Conservation (phyloP, 2,888 invertebrate species). For the Eurytoma adleriae region DNA sequence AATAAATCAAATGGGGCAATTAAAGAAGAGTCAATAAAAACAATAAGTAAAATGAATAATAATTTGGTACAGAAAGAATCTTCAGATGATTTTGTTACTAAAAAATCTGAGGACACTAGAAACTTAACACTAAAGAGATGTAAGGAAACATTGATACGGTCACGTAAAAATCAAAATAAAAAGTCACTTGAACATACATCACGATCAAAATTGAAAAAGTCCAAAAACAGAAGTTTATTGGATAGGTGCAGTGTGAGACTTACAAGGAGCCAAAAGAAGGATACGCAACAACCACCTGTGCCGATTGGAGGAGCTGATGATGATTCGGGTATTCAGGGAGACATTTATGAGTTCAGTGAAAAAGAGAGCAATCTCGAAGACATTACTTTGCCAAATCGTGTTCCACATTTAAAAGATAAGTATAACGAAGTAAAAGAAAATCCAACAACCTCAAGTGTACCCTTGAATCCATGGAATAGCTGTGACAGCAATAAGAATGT, state of each 20-base stretch:
- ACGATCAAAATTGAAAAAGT: conserved; percentile 59
- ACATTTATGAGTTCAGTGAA: conserved; percentile 79
- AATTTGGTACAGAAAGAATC: conserved; percentile 49
- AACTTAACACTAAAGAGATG: conserved; percentile 69
- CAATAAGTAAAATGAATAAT: conserved; percentile 44
- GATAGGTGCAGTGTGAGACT: conserved; percentile 66
- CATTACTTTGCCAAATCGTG: conserved; percentile 55
- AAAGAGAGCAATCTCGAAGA: conserved; percentile 70
- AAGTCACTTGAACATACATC: conserved; percentile 61
- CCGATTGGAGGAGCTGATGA: conserved; percentile 71
- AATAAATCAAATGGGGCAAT: conserved; percentile 24
- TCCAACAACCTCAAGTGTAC: conserved; percentile 17
- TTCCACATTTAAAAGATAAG: conserved; percentile 53
- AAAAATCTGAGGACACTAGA: conserved; percentile 67
- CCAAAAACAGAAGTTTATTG: conserved; percentile 41
- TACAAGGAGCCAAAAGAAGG: conserved; percentile 70
- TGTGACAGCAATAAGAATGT: conserved; percentile 43
- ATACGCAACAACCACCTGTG: conserved; percentile 59
- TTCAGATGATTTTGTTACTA: conserved; percentile 56
- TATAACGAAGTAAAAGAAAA: conserved; percentile 49
- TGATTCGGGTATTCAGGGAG: conserved; percentile 75
- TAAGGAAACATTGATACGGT: conserved; percentile 58
- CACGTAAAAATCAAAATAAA: conserved; percentile 67
- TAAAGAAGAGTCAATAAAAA: conserved; percentile 35
- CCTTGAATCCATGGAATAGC: conserved; percentile 42